These are phyloP conservation scores for Nomia melanderi DNA, from an alignment of 1,140 invertebrate species.

Conservation along the genomic window DNA sequence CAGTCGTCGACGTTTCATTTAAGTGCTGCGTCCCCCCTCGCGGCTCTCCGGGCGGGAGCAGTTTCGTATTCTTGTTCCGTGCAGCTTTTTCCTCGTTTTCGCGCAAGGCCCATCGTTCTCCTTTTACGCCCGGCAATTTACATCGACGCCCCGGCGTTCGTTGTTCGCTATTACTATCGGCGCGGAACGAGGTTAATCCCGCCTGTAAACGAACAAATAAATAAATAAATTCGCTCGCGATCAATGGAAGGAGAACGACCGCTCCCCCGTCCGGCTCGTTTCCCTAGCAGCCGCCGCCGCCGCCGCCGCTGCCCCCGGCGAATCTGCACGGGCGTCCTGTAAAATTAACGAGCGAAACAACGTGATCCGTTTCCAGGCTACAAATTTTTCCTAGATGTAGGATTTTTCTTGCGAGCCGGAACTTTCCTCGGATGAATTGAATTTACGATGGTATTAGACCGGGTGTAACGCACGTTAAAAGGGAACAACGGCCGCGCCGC, in stretches of 20 bases:
- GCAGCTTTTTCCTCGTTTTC: not conserved
- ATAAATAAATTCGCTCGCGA: not conserved
- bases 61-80: not conserved
- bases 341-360: conserved; percentile 27
- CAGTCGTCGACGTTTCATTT: too few relatives aligned
- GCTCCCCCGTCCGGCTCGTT: not conserved
- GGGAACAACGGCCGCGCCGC: not conserved
- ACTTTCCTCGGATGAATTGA: not conserved
- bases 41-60: too few relatives aligned
- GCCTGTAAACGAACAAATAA: conserved; percentile 7
- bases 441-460: conserved; percentile 21
- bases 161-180: not conserved
- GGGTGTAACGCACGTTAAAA: conserved; percentile 3
- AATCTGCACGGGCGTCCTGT: not conserved
- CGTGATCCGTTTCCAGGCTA: not conserved
- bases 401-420: conserved; percentile 18
- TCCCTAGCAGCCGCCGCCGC: too few relatives aligned
- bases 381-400: conserved; percentile 18
- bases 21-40: too few relatives aligned
- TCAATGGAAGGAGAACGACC: not conserved
- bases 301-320: too few relatives aligned
- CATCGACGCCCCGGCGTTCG: not conserved
- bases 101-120: not conserved
- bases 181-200: not conserved
- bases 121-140: not conserved